phyloP scores from a whole-genome alignment of 2,888 invertebrate species.

The Dryadula phaetusa region DNA sequence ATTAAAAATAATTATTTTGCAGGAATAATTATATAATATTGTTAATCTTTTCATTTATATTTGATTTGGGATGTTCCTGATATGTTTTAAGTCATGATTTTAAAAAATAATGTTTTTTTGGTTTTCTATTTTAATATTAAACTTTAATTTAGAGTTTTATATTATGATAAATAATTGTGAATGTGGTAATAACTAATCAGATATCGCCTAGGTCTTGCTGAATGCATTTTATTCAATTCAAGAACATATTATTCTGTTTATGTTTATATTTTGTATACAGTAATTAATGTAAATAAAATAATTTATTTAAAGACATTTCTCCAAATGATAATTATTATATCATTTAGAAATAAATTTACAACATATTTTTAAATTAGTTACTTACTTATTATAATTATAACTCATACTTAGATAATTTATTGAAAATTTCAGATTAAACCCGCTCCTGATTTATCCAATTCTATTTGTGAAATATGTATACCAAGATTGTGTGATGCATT shows the following conservation, averaged over 20 bases:
- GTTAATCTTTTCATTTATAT: background rate
- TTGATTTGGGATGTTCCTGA: background rate
- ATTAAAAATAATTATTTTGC: background rate
- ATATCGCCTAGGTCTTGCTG: too few species aligned
- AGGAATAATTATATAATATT: background rate
- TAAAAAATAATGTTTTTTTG: background rate
- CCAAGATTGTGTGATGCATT: conserved; percentile 56
- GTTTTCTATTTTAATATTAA: background rate
- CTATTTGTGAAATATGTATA: conserved; percentile 67
- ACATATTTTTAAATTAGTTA: too few species aligned
- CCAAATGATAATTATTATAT: too few species aligned
- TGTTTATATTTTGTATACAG: too few species aligned
- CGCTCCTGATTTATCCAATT: conserved; percentile 47
- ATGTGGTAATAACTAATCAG: background rate
- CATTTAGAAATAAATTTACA: too few species aligned
- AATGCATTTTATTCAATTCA: too few species aligned
- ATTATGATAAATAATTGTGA: background rate
- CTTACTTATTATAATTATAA: too few species aligned
- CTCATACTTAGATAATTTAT: too few species aligned
- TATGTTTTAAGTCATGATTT: conserved; percentile 5
- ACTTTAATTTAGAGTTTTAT: background rate
- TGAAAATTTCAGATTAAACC: conserved; percentile 56
- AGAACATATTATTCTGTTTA: too few species aligned
- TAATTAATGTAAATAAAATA: background rate
- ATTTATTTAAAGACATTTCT: too few species aligned